These are phyloP conservation scores for Eumacrocentrus americanus DNA, from an alignment of 2,888 invertebrate genomes.

Conservation along the genomic window DNA sequence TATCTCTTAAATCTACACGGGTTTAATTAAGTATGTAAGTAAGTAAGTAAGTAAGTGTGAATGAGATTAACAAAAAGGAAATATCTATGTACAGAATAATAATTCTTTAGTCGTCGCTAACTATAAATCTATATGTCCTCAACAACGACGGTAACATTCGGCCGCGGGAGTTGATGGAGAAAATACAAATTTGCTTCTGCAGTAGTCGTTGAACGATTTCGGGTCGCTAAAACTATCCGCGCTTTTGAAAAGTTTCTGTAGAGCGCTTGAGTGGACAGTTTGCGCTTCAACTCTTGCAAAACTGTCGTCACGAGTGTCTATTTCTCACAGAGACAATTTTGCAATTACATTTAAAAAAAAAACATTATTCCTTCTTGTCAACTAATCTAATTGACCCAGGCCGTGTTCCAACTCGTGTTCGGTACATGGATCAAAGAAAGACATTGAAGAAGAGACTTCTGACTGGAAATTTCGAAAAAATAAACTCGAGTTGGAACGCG, in stretches of 20 bases:
- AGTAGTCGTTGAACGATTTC: slow-evolving; percentile 10
- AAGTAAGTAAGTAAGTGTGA: no score
- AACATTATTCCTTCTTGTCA: neutral
- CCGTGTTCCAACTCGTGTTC: slow-evolving; percentile 49
- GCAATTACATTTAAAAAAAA: neutral
- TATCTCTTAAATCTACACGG: no score
- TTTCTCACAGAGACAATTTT: neutral
- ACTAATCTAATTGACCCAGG: slow-evolving; percentile 26
- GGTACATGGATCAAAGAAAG: slow-evolving; percentile 11
- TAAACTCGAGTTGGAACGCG: slow-evolving; percentile 45
- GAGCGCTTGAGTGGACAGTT: neutral
- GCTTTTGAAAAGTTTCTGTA: slow-evolving; percentile 11
- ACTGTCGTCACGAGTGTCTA: neutral
- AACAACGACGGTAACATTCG: neutral
- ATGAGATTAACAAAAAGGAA: no score
- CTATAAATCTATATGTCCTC: neutral
- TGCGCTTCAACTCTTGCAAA: slow-evolving; percentile 8
- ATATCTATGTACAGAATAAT: neutral
- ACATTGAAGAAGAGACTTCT: slow-evolving; percentile 9
- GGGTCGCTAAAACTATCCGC: slow-evolving; percentile 7
- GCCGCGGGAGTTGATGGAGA: slow-evolving; percentile 16
- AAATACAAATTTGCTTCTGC: slow-evolving; percentile 10
- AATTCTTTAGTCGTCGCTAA: neutral
- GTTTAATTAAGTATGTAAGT: no score
- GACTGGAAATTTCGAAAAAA: neutral